Evolutionary conservation across 2,797 vertebrate species (phyloP).

Genomic region (Euthynnus affinis): DNA sequence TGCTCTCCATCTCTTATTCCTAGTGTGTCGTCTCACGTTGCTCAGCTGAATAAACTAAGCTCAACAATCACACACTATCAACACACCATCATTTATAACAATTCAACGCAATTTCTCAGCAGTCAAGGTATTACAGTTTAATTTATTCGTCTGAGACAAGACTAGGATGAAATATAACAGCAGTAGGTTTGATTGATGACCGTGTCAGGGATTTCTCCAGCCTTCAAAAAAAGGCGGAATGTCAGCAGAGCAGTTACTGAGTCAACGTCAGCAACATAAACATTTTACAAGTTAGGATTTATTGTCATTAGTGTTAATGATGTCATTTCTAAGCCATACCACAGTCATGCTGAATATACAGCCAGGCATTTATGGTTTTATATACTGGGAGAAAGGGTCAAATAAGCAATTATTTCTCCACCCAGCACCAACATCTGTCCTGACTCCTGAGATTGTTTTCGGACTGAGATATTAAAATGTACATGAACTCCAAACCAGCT

Average conservation of each 20-base stretch:
- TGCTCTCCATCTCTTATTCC: constrained; percentile 45
- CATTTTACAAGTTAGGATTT: constrained; percentile 56
- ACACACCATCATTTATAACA: constrained; percentile 52
- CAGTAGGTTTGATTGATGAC: constrained; percentile 59
- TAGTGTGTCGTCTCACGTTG: constrained; percentile 15
- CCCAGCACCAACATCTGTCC: not conserved
- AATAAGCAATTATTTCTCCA: not conserved
- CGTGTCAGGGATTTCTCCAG: constrained; percentile 32
- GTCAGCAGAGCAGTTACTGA: constrained; percentile 42
- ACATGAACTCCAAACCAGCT: not conserved
- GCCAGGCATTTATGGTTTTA: constrained; percentile 8
- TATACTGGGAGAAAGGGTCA: constrained; percentile 5
- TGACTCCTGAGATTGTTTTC: too few species aligned
- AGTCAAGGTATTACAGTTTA: constrained; percentile 61
- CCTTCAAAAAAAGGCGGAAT: constrained; percentile 18
- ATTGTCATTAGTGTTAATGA: constrained; percentile 57
- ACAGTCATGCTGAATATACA: constrained; percentile 5
- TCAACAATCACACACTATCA: constrained; percentile 39
- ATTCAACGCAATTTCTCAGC: constrained; percentile 49
- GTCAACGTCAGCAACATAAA: constrained; percentile 38
- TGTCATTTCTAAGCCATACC: constrained; percentile 35
- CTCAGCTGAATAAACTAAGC: constrained; percentile 51
- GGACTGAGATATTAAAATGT: too few species aligned
- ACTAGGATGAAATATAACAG: constrained; percentile 49
- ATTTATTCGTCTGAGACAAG: constrained; percentile 59